Conservation (phyloP, 2,888 invertebrate genomes). For the Diaphora mendica region DNA sequence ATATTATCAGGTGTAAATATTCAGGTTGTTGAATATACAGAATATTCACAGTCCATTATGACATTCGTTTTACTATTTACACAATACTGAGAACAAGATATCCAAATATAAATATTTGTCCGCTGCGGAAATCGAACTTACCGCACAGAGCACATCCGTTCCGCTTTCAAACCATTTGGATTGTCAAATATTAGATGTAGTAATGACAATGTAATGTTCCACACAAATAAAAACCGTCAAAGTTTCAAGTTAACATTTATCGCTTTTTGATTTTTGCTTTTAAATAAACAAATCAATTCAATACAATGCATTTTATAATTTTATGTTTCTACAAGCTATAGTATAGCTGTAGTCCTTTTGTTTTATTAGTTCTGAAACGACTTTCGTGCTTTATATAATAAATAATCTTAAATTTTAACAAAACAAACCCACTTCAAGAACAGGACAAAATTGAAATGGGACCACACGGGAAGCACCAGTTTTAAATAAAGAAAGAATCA, state of each 20-base stretch:
- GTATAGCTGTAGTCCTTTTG: too few species aligned
- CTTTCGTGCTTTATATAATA: too few species aligned
- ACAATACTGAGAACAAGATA: neutral
- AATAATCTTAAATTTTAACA: too few species aligned
- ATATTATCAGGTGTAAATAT: neutral
- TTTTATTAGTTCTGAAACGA: too few species aligned
- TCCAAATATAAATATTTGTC: slow-evolving; percentile 10
- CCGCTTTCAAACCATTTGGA: slow-evolving; percentile 1
- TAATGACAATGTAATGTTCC: slow-evolving; percentile 11
- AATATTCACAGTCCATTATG: neutral
- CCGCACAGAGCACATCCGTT: slow-evolving; percentile 5
- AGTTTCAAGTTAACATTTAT: neutral
- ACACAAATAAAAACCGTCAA: neutral
- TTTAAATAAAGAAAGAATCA: too few species aligned
- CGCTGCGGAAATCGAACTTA: slow-evolving; percentile 13
- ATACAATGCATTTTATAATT: too few species aligned
- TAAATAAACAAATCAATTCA: too few species aligned
- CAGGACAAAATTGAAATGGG: too few species aligned
- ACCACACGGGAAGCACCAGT: too few species aligned
- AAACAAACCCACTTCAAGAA: too few species aligned
- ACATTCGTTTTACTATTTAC: neutral
- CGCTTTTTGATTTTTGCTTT: neutral
- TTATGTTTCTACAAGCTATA: too few species aligned
- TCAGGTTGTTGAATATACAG: neutral
- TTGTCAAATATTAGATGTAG: slow-evolving; percentile 11